Base-by-base conservation (phyloP, 2,888 invertebrate species). In the Linhomoeus sp. region DNA sequence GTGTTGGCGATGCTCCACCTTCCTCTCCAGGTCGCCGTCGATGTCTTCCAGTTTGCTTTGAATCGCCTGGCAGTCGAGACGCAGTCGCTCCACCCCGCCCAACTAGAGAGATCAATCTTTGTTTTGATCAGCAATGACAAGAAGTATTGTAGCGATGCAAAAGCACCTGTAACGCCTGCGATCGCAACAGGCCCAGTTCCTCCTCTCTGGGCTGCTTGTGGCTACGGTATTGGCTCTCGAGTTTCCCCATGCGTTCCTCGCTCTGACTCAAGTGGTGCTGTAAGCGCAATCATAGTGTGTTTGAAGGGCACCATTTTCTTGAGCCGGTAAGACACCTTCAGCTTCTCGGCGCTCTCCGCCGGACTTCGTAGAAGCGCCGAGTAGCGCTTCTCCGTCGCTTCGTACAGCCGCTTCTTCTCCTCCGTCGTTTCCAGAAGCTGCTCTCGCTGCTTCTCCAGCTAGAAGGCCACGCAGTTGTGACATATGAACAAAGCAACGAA, bases 171-270 rank as follows among this genome's bases (percentile, higher is more conserved):
- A 15, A 33, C 15, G 33, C 12, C 3, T 37, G 7, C 7, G 7
- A 5, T 37, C 37, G 9, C 15, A 47, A 33, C 17, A 7, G 20
- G 15, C 2, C n/a, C 15, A 47, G 33, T 36, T 50, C 19, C 29
- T 49, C 33, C n/a, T 42, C 38, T 17, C 23, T 24, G 14, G 49
- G 49, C 3, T 3, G 20, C 52, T 78, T 72, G 58, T 79, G 78
- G 45, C 76, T 73, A 56, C 79, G 76, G 81, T 81, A 82, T 57
- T 81, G 79, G 48, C 72, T 73, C 3, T 76, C 75, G 44, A 81
- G 64, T 47, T 72, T 73, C 25, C 75, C 67, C 35, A 80, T 66
- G 57, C 77, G 72, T 56, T 76, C 75, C 43, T 73, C 73, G 51
- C 76, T 76, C 24, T 47, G 25, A 12, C 3, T n/a, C n/a, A 38